These are phyloP conservation scores for Aspidiotus destructor DNA, from an alignment of 2,888 invertebrate genomes.

Conservation along the genomic window DNA sequence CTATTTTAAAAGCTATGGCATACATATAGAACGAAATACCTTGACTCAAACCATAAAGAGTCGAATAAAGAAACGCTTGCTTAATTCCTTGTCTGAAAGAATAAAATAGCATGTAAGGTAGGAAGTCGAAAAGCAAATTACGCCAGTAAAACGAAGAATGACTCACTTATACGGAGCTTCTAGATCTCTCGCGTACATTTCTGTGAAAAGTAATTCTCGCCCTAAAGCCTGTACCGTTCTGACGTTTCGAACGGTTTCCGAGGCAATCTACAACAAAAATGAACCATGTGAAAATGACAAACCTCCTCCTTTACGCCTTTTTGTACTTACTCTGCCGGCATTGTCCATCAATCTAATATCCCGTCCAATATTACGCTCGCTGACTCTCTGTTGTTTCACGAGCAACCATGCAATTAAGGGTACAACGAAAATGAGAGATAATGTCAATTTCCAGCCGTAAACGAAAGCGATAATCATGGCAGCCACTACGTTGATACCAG, in stretches of 20 bases:
- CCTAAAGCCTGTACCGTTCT: conserved; percentile 43
- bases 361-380: conserved; percentile 43
- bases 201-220: conserved; percentile 42
- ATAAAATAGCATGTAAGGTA: neutral
- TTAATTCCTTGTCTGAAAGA: conserved; percentile 41
- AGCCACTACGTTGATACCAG: conserved; percentile 41
- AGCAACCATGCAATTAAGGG: conserved; percentile 42
- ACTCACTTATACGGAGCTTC: conserved; percentile 42
- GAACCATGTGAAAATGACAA: neutral
- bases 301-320: neutral
- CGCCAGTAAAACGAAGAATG: neutral
- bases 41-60: conserved; percentile 43
- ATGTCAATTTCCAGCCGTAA: conserved; percentile 43
- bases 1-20: conserved; percentile 46
- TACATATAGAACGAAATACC: conserved; percentile 47
- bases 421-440: conserved; percentile 41
- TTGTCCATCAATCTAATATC: conserved; percentile 45
- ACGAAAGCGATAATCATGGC: conserved; percentile 41
- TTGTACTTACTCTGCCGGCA: conserved; percentile 27
- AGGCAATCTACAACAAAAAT: conserved; percentile 41
- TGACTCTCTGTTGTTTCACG: conserved; percentile 42
- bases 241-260: conserved; percentile 44
- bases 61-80: conserved; percentile 41
- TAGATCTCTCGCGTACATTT: conserved; percentile 41
- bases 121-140: neutral